Conservation (phyloP, 2,797 vertebrate genomes). For the Tapera naevia region DNA sequence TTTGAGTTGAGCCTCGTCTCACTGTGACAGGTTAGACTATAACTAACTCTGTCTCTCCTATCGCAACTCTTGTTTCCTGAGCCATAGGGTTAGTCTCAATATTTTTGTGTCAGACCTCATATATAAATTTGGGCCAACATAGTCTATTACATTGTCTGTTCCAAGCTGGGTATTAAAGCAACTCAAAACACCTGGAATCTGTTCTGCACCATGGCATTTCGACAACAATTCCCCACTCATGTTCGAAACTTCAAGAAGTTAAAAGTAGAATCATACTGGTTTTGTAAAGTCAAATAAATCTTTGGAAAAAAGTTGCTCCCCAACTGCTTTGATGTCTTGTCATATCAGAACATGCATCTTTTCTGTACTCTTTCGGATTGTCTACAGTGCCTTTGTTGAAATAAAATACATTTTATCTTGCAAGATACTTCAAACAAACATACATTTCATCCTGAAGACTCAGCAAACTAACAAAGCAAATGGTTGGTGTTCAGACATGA, state of each 20-base stretch:
- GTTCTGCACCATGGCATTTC: fast-evolving
- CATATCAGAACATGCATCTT: fast-evolving
- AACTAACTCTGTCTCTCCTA: no score
- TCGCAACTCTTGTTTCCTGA: no score
- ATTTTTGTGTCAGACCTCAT: no score
- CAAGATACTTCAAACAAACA: neutral
- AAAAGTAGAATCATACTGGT: neutral
- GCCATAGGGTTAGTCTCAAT: no score
- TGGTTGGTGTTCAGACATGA: fast-evolving
- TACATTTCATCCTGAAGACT: neutral
- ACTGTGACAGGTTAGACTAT: no score
- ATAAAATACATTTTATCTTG: neutral
- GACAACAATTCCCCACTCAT: neutral
- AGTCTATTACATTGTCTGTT: fast-evolving
- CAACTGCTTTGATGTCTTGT: fast-evolving
- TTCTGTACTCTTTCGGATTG: neutral
- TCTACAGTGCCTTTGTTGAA: neutral
- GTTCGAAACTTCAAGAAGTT: neutral
- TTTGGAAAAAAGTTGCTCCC: neutral
- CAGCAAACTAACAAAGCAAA: neutral
- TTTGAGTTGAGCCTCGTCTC: no score
- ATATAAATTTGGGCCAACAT: no score
- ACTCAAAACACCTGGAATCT: neutral
- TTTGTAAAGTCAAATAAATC: neutral
- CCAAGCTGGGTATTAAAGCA: neutral